Evolutionary conservation across 2,113 vertebrate species (phyloP).

Genomic region (Esox niger): DNA sequence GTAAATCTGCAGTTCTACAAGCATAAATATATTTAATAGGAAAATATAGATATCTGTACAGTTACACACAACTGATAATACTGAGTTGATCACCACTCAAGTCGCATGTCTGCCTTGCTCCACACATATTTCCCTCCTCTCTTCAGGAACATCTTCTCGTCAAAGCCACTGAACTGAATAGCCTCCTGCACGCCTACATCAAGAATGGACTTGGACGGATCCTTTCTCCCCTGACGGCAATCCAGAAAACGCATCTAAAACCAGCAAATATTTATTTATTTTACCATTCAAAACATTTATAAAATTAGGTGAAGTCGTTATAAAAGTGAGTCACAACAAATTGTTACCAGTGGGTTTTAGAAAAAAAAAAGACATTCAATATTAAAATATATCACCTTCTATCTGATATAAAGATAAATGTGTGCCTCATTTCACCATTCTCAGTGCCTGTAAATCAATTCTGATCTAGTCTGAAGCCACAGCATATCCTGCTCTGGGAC

Average conservation of each 20-base stretch:
- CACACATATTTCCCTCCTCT: conserved; percentile 91
- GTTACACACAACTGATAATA: not conserved
- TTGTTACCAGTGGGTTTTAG: too few relatives aligned
- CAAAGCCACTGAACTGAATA: conserved; percentile 90
- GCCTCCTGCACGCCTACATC: conserved; percentile 86
- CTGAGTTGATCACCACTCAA: conserved; percentile 81
- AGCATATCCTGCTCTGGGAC: not conserved
- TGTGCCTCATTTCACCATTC: too few relatives aligned
- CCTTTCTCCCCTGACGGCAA: conserved; percentile 85
- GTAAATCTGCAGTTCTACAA: not conserved
- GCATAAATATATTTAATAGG: not conserved
- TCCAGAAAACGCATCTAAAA: conserved; percentile 93
- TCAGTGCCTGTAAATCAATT: too few relatives aligned
- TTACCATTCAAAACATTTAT: too few relatives aligned
- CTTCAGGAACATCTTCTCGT: conserved; percentile 89
- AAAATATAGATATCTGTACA: not conserved
- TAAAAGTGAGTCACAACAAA: too few relatives aligned
- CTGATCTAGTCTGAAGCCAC: not conserved
- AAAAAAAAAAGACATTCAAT: too few relatives aligned
- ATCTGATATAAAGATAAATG: too few relatives aligned
- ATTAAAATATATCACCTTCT: too few relatives aligned
- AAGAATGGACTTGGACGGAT: conserved; percentile 90
- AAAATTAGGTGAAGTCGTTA: too few relatives aligned
- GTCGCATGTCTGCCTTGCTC: conserved; percentile 91
- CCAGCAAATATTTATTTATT: too few relatives aligned